These are phyloP conservation scores for Lutraria rhynchaena DNA, from an alignment of 1,140 invertebrate species.

Conservation along the genomic window DNA sequence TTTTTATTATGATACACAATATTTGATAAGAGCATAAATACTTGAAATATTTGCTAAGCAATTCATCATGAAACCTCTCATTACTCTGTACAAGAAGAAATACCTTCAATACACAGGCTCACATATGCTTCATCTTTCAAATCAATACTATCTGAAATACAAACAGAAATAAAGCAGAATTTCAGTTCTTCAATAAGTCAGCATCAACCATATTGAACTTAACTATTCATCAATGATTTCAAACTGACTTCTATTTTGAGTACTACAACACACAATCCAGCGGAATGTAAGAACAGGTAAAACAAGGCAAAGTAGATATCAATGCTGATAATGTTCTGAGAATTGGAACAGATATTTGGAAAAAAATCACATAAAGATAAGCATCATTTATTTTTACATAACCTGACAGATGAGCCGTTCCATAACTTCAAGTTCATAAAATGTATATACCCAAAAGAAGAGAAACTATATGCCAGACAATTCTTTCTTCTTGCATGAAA, in stretches of 20 bases:
- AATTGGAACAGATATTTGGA: no score
- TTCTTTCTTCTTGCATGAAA: conserved; percentile 41
- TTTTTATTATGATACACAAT: not conserved
- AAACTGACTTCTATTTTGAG: no score
- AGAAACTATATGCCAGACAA: conserved; percentile 51
- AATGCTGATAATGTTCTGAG: no score
- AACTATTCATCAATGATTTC: no score
- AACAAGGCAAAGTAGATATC: no score
- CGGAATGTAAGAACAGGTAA: no score
- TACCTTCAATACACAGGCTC: conserved; percentile 15
- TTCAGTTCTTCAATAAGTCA: no score
- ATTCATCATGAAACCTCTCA: not conserved
- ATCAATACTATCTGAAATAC: conserved; percentile 15
- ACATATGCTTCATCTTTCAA: conserved; percentile 17
- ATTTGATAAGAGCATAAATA: not conserved
- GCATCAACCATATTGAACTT: no score
- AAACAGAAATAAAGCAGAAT: not conserved
- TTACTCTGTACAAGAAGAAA: not conserved
- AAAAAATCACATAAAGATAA: no score
- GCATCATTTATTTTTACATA: no score
- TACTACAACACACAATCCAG: no score
- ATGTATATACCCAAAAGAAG: conserved; percentile 28
- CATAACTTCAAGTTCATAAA: not conserved
- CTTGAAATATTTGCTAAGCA: not conserved
- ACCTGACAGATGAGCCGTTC: no score